A percentile compares a stretch with the other conserved stretches of the same genome.
Evolutionary conservation across 2,888 invertebrate species (phyloP).

Genomic region (Druceiella hillmani): DNA sequence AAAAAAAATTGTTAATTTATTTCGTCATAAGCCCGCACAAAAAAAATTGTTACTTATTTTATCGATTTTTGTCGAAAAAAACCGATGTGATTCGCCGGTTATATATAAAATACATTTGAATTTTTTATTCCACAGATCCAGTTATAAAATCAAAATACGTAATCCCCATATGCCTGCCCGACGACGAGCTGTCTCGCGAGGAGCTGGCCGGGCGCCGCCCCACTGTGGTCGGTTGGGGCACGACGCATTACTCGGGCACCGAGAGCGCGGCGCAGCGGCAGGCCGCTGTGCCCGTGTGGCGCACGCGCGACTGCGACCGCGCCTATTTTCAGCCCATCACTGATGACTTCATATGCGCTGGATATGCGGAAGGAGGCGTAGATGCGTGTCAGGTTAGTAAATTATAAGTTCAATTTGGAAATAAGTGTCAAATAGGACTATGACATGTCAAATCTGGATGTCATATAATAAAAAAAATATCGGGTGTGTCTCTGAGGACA

Average conservation of each 20-base stretch:
- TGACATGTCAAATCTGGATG: too few relatives aligned
- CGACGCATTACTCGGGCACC: conserved; percentile 83
- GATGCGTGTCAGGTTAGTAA: conserved; percentile 86
- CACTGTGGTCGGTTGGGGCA: conserved; percentile 92
- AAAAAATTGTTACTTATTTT: too few relatives aligned
- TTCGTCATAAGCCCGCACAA: too few relatives aligned
- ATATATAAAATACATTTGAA: too few relatives aligned
- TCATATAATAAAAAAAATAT: too few relatives aligned
- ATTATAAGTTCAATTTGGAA: too few relatives aligned
- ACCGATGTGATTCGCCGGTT: too few relatives aligned
- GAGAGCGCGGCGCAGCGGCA: conserved; percentile 83
- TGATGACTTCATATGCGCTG: conserved; percentile 84
- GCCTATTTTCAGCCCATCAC: conserved; percentile 93
- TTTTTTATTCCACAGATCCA: conserved; percentile 43
- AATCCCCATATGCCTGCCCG: conserved; percentile 81
- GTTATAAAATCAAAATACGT: conserved; percentile 80
- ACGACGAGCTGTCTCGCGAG: conserved; percentile 44
- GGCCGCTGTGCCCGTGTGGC: conserved; percentile 81
- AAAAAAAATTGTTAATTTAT: too few relatives aligned
- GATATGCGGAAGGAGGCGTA: conserved; percentile 82
- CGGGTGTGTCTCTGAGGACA: too few relatives aligned
- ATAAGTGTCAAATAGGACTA: too few relatives aligned
- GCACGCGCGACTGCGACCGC: conserved; percentile 82
- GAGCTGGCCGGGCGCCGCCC: conserved; percentile 70
- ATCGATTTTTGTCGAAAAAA: too few relatives aligned